Evolutionary conservation across 2,888 invertebrate species (phyloP).

Genomic region (Melanargia galathea): DNA sequence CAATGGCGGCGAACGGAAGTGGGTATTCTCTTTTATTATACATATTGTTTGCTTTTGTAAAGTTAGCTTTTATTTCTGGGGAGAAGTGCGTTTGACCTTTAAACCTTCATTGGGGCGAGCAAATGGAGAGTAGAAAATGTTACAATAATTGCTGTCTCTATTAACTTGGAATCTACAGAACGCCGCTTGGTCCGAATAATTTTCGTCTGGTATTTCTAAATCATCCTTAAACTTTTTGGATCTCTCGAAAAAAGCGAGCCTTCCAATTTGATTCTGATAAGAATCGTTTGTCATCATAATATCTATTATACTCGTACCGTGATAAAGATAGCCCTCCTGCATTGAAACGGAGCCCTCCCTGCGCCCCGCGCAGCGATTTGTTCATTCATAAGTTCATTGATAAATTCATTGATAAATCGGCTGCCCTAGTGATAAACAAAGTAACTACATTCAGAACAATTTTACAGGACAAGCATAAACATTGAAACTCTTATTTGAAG

Average conservation of each 20-base stretch:
- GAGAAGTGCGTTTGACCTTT: background rate
- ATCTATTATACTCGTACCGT: too few species aligned
- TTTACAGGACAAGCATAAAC: too few species aligned
- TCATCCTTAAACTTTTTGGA: background rate
- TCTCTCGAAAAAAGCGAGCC: background rate
- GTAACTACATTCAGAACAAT: too few species aligned
- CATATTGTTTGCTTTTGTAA: conserved; percentile 23
- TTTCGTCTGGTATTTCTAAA: too few species aligned
- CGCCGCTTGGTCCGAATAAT: background rate
- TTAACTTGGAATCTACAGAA: background rate
- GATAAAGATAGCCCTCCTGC: too few species aligned
- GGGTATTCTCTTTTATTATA: conserved; percentile 28
- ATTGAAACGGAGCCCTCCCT: too few species aligned
- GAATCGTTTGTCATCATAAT: background rate
- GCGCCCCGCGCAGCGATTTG: too few species aligned
- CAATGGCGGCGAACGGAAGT: conserved; percentile 30
- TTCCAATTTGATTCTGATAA: background rate
- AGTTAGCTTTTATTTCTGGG: conserved; percentile 12
- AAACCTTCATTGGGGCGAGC: background rate
- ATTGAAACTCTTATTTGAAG: too few species aligned
- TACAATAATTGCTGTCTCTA: background rate
- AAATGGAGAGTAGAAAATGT: background rate
- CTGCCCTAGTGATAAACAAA: too few species aligned
- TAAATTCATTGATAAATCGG: too few species aligned
- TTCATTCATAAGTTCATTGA: too few species aligned